Base-by-base conservation (phyloP, 2,797 vertebrate species). In the Malacoctenus gilli region DNA sequence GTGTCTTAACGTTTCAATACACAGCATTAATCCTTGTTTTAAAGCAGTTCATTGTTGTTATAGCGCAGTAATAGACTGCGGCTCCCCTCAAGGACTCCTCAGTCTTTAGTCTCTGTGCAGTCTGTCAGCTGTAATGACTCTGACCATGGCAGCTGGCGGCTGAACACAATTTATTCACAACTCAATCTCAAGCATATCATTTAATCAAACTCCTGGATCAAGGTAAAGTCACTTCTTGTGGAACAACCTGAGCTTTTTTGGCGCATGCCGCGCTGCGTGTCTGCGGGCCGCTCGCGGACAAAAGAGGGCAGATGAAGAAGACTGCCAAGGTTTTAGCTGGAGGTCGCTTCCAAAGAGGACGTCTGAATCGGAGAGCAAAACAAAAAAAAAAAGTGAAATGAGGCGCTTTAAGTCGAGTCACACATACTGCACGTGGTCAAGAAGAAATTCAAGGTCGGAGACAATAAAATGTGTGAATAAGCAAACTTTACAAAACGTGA, bases 161-260 rank as follows among this genome's bases (percentile, higher is more conserved):
- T 53, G 65, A 85, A 49, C 31, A 57, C 67, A 54, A 61, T 55
- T 57, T 54, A 43, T 67, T 84, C 63, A 75, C 59, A 66, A 74
- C 72, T 80, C 73, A 81, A 72, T 68, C 52, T 41, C 40, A 38
- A 25, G 43, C 38, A 36, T 47, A 71, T 77, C 49, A 64, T 73
- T 79, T 75, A 72, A 80, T 85, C 75, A 83, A 71, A 72, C 40
- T 23, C 57, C 18, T 39, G 52, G 62, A 82, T 81, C 82, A 82
- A 81, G 82, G 75, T 68, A 42, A 82, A 80, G 68, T 60, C 54
- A 43, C 15, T 63, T 47, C 51, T 46, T 51, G 30, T 11, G 30
- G 43, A 58, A 40, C 59, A 49, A 41, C 58, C 20, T 15, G 21
- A 59, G 40, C 38, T 59, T 22, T 64, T 22, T 64, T 32, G 4